phyloP scores from a whole-genome alignment of 2,113 vertebrate genomes.

The Aptenodytes forsteri region DNA sequence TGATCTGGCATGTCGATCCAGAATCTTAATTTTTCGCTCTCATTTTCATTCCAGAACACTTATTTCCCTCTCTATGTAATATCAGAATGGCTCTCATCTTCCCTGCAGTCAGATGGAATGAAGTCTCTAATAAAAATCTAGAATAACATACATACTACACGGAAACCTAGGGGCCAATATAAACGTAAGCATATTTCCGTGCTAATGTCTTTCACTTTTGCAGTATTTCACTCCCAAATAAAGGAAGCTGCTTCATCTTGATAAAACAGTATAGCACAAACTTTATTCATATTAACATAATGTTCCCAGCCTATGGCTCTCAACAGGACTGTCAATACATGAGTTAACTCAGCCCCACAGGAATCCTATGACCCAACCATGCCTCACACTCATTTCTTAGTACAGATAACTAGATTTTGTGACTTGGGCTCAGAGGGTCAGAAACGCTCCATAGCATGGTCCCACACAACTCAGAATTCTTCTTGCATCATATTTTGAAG shows the following conservation, averaged over 20 bases:
- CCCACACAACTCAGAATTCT: neutral
- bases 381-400: no score
- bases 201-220: neutral
- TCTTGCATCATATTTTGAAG: neutral
- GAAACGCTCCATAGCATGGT: accelerated
- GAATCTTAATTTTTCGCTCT: neutral
- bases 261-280: neutral
- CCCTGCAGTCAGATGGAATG: neutral
- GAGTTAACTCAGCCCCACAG: neutral
- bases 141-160: neutral
- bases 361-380: neutral
- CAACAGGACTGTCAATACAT: neutral
- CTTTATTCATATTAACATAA: accelerated
- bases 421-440: neutral
- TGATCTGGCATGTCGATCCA: neutral
- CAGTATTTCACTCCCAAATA: neutral
- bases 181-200: neutral
- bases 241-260: neutral
- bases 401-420: neutral
- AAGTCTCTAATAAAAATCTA: neutral
- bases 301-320: neutral
- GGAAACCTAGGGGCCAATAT: neutral
- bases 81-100: neutral
- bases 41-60: neutral
- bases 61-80: neutral